Evolutionary conservation across 2,797 vertebrate species (phyloP), one percentile per base, ranked within the genome.

Genomic region (Takifugu ocellatus): DNA sequence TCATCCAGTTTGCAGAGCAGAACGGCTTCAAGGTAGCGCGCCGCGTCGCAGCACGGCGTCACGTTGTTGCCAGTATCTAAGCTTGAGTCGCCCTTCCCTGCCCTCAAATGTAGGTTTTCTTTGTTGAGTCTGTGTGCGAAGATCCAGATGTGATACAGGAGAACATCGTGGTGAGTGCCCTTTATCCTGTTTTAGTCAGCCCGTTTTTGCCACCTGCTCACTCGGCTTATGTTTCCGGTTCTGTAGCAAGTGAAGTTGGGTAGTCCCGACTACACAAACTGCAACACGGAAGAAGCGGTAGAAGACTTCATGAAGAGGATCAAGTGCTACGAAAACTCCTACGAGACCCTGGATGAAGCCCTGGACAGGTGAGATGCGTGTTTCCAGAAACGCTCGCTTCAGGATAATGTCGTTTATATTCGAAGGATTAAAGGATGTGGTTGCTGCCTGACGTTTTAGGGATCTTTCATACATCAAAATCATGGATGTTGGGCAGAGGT

Each of bases 381-480:
- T n/a, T 21, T 6, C 9, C 43, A 6, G 15, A 15, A 6, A 44
- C 43, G 5, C n/a, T n/a, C 43, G 7, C 2, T 7, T 15, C n/a
- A 17, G 14, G 12, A 7, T 5, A 3, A 45, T n/a, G 44, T 6
- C 6, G n/a, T 2, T 46, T n/a, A 46, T 39, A 39, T 10, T 9
- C 31, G 14, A 39, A 14, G 11, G 1, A 12, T 39, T 10, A 39
- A 39, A 0, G 5, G 14, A 39, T 16, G 7, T 17, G 43, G 43
- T 17, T 45, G 6, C 43, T 17, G 5, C 21, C 36, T n/a, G 7
- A 46, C 44, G 6, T n/a, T 64, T 68, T 85, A 99, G 97, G 87
- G 95, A 98, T 27, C 92, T 99, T 63, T 98, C 97, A 61, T 99
- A 92, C 61, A 99, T 99, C 73, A 99, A 99, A 91, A 96, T 99